A percentile compares a stretch with the other conserved stretches of the same genome.
Evolutionary conservation across 2,113 vertebrate genomes (phyloP).

Genomic region (Microtus montanus): DNA sequence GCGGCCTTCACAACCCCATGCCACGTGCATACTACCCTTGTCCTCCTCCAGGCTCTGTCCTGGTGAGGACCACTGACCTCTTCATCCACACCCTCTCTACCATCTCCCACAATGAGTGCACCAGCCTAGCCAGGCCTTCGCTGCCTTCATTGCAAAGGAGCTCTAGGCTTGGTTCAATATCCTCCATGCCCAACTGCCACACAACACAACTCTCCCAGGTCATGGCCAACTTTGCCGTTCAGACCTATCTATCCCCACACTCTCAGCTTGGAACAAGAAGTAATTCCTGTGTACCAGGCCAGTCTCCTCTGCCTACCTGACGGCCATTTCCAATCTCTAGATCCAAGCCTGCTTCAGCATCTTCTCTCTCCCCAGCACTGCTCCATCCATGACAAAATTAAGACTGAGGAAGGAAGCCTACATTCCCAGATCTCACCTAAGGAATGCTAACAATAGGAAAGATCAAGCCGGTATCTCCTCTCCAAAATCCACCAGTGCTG

Average conservation of each 20-base stretch:
- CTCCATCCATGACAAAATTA: background rate
- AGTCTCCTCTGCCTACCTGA: background rate
- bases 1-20: background rate
- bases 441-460: background rate
- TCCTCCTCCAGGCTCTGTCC: background rate
- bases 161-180: background rate
- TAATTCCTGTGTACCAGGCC: background rate
- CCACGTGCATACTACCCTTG: background rate
- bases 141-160: background rate
- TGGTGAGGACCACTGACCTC: background rate
- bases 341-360: background rate
- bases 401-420: background rate
- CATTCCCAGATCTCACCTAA: background rate
- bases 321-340: background rate
- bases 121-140: background rate
- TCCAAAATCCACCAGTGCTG: background rate
- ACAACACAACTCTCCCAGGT: background rate
- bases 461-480: background rate
- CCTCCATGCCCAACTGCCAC: background rate
- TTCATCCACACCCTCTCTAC: background rate
- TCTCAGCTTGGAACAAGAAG: background rate
- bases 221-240: background rate
- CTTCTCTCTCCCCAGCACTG: background rate
- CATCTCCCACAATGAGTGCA: background rate
- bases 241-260: background rate